A percentile compares a stretch with the other conserved stretches of the same genome.
Conservation (phyloP, 2,113 vertebrate genomes). For the Heloderma charlesbogerti region DNA sequence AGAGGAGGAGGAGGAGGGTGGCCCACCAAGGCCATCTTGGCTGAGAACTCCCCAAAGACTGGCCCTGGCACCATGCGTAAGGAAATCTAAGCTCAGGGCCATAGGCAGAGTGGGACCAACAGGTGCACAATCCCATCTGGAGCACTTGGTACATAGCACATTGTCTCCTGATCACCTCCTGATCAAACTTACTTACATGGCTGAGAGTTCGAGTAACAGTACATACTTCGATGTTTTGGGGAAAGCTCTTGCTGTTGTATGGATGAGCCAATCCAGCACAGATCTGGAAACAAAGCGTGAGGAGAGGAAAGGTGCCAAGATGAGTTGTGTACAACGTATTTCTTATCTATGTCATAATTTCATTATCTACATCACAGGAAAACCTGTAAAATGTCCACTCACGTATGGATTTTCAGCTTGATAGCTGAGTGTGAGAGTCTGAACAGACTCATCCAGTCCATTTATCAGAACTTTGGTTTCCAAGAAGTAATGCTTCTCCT, state of each 20-base stretch:
- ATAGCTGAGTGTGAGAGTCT: slow-evolving; percentile 83
- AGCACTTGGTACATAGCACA: neutral
- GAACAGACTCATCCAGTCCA: slow-evolving; percentile 76
- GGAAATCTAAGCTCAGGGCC: too few relatives aligned
- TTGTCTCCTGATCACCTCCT: neutral
- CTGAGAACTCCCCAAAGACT: neutral
- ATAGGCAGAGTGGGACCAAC: neutral
- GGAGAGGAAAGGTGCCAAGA: slow-evolving; percentile 21
- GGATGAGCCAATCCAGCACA: slow-evolving; percentile 84
- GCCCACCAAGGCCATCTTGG: neutral
- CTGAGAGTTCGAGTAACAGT: slow-evolving; percentile 74
- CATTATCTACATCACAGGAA: too few relatives aligned
- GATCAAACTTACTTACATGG: slow-evolving; percentile 64
- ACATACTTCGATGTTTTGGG: slow-evolving; percentile 83
- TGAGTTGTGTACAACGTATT: neutral
- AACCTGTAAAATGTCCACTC: slow-evolving; percentile 63
- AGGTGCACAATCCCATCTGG: neutral
- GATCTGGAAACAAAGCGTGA: slow-evolving; percentile 71
- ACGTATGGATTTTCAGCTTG: slow-evolving; percentile 80
- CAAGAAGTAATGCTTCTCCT: slow-evolving; percentile 79
- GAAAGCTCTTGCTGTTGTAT: slow-evolving; percentile 75
- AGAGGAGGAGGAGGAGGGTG: neutral
- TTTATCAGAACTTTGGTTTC: slow-evolving; percentile 83
- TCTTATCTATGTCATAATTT: neutral
- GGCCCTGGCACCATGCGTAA: neutral